phyloP scores from a whole-genome alignment of 1,140 invertebrate species.

The Calephelis virginiensis region DNA sequence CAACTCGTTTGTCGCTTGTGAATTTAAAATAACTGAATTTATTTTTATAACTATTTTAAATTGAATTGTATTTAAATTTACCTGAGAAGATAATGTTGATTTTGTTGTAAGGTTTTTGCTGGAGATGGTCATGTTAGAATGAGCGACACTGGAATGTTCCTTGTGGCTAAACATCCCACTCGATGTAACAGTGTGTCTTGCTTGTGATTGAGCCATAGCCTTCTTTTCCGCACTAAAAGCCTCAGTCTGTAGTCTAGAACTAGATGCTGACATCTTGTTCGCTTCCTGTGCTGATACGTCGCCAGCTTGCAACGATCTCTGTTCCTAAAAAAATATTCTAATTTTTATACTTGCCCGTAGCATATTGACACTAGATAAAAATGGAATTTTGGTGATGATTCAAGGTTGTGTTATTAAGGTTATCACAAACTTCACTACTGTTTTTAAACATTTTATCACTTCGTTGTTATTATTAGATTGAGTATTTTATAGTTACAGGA shows the following conservation, averaged over 20 bases:
- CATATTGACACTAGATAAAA: constrained; percentile 23
- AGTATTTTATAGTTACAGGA: constrained; percentile 66
- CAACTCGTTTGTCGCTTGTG: constrained; percentile 6
- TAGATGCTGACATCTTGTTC: constrained; percentile 87
- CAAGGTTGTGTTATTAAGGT: constrained; percentile 32
- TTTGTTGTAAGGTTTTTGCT: constrained; percentile 85
- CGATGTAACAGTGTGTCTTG: constrained; percentile 88
- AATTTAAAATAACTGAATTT: background rate
- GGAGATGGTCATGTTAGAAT: constrained; percentile 88
- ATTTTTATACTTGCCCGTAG: constrained; percentile 19
- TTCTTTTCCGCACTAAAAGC: constrained; percentile 92
- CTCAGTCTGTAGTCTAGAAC: constrained; percentile 90
- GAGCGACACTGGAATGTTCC: constrained; percentile 85
- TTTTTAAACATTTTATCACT: constrained; percentile 32
- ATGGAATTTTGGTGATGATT: constrained; percentile 26
- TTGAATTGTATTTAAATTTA: constrained; percentile 32
- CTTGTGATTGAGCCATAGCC: constrained; percentile 90
- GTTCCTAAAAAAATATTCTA: constrained; percentile 81
- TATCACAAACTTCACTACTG: constrained; percentile 40
- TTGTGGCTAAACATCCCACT: constrained; percentile 89
- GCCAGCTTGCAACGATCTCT: constrained; percentile 87
- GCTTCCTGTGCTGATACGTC: constrained; percentile 91
- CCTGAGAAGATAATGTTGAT: constrained; percentile 81
- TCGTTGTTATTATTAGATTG: constrained; percentile 22
- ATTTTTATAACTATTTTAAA: background rate